Base-by-base conservation (phyloP, 2,888 invertebrate species). In the Dinocampus coccinellae region DNA sequence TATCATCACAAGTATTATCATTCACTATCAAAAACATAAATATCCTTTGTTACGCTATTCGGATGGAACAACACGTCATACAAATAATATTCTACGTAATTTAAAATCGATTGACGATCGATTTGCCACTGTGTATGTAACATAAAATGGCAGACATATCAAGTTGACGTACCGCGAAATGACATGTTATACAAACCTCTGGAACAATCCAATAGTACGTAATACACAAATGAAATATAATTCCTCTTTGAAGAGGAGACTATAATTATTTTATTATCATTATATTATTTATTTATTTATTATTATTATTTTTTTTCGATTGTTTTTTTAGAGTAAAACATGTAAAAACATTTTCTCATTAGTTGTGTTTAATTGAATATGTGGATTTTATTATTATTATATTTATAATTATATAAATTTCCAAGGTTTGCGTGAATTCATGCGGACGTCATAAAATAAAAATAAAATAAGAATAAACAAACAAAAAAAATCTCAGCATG, bases 81-180 rank as follows among this genome's bases (percentile, higher is more conserved):
- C 42, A 60, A 66, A 33, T 72, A 47, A 47, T 47, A n/a, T 16
- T 16, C 47, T 47, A 16, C 61, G n/a, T 16, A 58, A 13, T 29
- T 47, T 6, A 6, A 67, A 60, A 64, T 73, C 53, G 61, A 42
- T 36, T 26, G 57, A 53, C 70, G 36, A 62, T 64, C 52, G 29
- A 55, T 62, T 57, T 34, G 63, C 65, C n/a, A 47, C 16, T 6
- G 61, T 42, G 34, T 60, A 55, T 66, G 60, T 66, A 34, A 60
- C 60, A 34, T 61, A 60, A 53, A 75, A 77, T 65, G 69, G 76
- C 77, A 77, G 74, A 77, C 77, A 77, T 77, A 77, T 77, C 77
- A 77, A 75, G 74, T 72, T 77, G 52, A 66, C 42, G 52, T 52
- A 29, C 39, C 42, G 60, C 52, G 33, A 68, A 42, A 47, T 47